phyloP scores from a whole-genome alignment of 2,797 vertebrate genomes.

The Bradypodion pumilum region DNA sequence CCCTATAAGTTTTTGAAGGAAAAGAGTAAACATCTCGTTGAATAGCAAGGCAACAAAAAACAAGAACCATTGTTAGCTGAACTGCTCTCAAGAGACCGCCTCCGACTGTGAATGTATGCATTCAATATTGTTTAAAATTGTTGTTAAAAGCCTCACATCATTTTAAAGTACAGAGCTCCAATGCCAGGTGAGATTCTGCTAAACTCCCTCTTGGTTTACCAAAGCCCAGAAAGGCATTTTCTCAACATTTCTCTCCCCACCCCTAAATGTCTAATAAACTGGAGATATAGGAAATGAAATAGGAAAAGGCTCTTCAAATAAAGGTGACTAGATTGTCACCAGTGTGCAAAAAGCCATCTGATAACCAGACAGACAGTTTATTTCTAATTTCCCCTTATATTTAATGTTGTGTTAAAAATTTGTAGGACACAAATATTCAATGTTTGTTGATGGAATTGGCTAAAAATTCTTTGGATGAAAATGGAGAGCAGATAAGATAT shows the following conservation, averaged over 20 bases:
- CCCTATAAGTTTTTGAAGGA: neutral
- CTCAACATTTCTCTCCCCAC: neutral
- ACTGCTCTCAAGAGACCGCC: neutral
- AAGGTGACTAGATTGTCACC: neutral
- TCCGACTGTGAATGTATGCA: neutral
- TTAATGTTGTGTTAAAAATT: neutral
- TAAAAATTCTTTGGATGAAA: neutral
- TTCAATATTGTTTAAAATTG: constrained; percentile 2
- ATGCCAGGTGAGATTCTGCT: neutral
- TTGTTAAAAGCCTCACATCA: neutral
- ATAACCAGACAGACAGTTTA: neutral
- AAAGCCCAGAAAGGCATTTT: neutral
- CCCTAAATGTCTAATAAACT: neutral
- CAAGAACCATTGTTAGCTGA: neutral
- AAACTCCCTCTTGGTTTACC: neutral
- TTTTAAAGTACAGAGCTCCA: neutral
- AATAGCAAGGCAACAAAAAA: constrained; percentile 9
- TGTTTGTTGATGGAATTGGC: neutral
- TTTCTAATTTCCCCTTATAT: neutral
- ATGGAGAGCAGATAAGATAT: neutral
- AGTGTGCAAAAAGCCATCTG: neutral
- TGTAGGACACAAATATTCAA: too few species aligned
- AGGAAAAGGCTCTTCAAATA: neutral
- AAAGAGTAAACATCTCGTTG: neutral
- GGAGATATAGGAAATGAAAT: neutral